Conservation (phyloP, 2,888 invertebrate species). For the Scaptomyza parva region DNA sequence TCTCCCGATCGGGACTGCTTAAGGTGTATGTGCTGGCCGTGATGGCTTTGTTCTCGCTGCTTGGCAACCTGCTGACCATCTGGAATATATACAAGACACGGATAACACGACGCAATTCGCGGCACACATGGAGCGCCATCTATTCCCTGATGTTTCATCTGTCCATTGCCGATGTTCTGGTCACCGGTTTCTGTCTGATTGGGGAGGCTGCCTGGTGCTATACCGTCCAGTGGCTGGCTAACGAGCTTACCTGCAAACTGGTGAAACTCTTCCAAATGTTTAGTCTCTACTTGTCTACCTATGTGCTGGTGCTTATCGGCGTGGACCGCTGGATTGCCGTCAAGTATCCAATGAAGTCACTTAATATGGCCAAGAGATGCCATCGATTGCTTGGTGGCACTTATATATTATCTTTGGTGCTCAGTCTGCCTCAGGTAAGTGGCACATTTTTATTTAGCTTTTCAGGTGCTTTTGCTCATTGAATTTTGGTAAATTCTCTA, state of each 20-base stretch:
- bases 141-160: conserved; percentile 92
- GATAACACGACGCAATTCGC: conserved; percentile 86
- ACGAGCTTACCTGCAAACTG: conserved; percentile 91
- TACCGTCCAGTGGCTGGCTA: conserved; percentile 92
- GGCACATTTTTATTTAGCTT: conserved; percentile 14
- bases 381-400: conserved; percentile 88
- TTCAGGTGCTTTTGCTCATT: too few relatives aligned
- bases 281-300: conserved; percentile 92
- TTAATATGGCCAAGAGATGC: conserved; percentile 89
- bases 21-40: conserved; percentile 89
- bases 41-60: conserved; percentile 90
- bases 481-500: conserved; percentile 14
- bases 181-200: conserved; percentile 92
- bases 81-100: conserved; percentile 90
- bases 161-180: conserved; percentile 92
- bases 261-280: conserved; percentile 94
- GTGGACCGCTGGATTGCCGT: conserved; percentile 93
- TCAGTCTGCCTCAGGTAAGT: conserved; percentile 93
- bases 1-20: conserved; percentile 88
- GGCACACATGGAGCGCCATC: conserved; percentile 89
- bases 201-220: conserved; percentile 93
- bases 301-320: conserved; percentile 92
- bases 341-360: conserved; percentile 91
- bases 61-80: conserved; percentile 91
- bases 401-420: conserved; percentile 90